These are phyloP conservation scores for Amniataba percoides DNA, from an alignment of 2,797 vertebrate species.

Conservation along the genomic window DNA sequence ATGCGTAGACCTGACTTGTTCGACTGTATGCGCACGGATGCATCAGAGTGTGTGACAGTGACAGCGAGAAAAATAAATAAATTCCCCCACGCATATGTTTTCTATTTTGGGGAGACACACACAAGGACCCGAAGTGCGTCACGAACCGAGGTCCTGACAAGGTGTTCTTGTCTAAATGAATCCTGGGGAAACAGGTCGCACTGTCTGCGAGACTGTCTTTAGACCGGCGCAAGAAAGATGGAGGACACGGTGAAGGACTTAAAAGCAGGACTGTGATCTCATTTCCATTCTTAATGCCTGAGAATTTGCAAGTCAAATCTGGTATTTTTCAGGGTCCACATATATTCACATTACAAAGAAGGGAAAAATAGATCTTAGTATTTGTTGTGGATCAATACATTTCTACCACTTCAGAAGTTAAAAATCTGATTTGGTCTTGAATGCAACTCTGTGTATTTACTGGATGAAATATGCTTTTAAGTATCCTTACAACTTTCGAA, in stretches of 20 bases:
- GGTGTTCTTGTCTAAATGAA: slow-evolving; percentile 51
- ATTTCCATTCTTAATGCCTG: neutral
- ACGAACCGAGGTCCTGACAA: slow-evolving; percentile 50
- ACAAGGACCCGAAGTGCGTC: slow-evolving; percentile 40
- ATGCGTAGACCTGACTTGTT: neutral
- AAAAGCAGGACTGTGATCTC: neutral
- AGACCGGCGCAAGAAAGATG: slow-evolving; percentile 20
- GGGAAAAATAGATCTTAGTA: neutral
- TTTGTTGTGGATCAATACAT: neutral
- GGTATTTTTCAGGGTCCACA: neutral
- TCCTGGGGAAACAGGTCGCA: slow-evolving; percentile 48
- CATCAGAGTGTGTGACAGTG: slow-evolving; percentile 18
- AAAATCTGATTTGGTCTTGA: neutral
- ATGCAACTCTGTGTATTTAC: neutral
- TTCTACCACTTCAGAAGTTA: neutral
- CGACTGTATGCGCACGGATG: neutral
- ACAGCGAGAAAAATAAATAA: neutral
- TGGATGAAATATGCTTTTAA: neutral
- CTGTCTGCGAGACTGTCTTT: slow-evolving; percentile 8
- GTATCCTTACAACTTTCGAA: neutral
- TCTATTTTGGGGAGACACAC: slow-evolving; percentile 54
- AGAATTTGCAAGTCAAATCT: slow-evolving; percentile 8
- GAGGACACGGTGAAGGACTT: slow-evolving; percentile 31
- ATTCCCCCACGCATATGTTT: neutral
- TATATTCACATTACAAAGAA: neutral